Evolutionary conservation across 2,888 invertebrate species (phyloP).

Genomic region (Lasioglossum figueresi): DNA sequence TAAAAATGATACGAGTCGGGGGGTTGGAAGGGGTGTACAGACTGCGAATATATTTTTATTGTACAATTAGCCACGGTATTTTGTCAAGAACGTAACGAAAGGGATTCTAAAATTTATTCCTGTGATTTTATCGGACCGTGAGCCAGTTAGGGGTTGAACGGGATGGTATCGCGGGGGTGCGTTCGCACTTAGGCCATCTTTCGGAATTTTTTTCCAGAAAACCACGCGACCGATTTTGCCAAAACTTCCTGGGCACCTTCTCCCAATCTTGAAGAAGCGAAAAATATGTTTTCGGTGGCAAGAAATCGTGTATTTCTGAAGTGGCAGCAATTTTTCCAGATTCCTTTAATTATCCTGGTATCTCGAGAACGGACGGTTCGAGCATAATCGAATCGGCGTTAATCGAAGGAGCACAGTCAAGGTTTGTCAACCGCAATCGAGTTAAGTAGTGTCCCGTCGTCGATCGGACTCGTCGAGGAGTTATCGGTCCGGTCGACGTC

Average conservation of each 20-base stretch:
- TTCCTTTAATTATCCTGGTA: background rate
- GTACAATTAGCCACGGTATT: too few relatives aligned
- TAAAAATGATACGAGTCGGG: too few relatives aligned
- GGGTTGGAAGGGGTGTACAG: too few relatives aligned
- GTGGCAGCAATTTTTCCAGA: background rate
- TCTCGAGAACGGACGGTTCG: background rate
- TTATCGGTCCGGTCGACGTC: slow-evolving; percentile 58
- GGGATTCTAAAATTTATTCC: too few relatives aligned
- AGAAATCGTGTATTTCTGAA: background rate
- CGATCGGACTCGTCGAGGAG: slow-evolving; percentile 63
- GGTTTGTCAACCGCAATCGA: slow-evolving; percentile 59
- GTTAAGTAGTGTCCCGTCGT: slow-evolving; percentile 51
- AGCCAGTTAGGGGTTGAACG: too few relatives aligned
- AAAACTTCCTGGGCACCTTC: background rate
- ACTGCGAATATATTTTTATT: too few relatives aligned
- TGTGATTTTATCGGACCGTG: too few relatives aligned
- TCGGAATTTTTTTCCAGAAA: background rate
- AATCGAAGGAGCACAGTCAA: slow-evolving; percentile 42
- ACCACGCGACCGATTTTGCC: background rate
- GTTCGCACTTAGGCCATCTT: background rate
- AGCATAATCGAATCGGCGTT: background rate
- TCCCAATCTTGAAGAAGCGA: too few relatives aligned
- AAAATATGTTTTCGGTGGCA: background rate
- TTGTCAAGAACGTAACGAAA: too few relatives aligned
- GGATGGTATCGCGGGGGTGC: too few relatives aligned